These are phyloP conservation scores for Microplitis demolitor DNA, from an alignment of 1,140 invertebrate species.

Conservation along the genomic window DNA sequence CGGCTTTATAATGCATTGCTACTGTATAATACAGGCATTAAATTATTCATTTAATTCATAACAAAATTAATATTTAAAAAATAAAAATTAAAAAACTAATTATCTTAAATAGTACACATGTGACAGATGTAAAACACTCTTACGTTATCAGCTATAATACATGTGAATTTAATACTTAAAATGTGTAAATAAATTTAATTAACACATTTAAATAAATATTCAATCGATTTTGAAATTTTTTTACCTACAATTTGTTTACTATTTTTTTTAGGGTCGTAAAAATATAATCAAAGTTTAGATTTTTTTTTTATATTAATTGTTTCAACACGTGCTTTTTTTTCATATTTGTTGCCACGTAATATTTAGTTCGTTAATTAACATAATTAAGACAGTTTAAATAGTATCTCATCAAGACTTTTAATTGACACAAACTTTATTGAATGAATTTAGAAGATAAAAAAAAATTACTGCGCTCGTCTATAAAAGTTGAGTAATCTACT, in stretches of 20 bases:
- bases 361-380: not conserved
- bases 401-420: not conserved
- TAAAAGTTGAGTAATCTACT: too few relatives aligned
- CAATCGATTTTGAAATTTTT: too few relatives aligned
- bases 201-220: not conserved
- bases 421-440: not conserved
- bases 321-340: not conserved
- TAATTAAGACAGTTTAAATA: too few relatives aligned
- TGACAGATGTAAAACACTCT: slow-evolving; percentile 14
- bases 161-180: too few relatives aligned
- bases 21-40: too few relatives aligned
- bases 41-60: not conserved
- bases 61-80: not conserved
- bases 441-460: not conserved
- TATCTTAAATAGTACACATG: not conserved
- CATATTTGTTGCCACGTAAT: not conserved
- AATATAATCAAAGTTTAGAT: not conserved
- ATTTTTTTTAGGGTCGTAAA: not conserved
- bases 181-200: not conserved
- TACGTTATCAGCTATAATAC: not conserved
- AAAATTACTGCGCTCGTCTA: too few relatives aligned
- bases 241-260: not conserved
- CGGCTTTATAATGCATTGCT: too few relatives aligned
- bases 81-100: not conserved
- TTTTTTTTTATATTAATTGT: slow-evolving; percentile 3